phyloP scores from a whole-genome alignment of 2,888 invertebrate species.

The Caenorhabditis parvicauda region DNA sequence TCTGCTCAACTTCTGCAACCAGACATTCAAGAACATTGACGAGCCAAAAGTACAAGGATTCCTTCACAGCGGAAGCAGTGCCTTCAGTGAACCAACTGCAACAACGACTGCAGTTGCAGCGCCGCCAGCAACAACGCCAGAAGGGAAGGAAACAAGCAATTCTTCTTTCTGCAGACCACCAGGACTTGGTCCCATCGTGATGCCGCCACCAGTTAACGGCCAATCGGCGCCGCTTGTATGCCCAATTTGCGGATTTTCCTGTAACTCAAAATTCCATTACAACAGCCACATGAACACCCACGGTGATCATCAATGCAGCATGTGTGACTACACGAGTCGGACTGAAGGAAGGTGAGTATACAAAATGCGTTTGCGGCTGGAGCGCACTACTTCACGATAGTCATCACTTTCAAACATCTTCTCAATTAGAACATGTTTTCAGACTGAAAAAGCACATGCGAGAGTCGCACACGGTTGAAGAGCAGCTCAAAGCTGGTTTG shows the following conservation, averaged over 20 bases:
- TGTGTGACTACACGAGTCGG: slow-evolving; percentile 68
- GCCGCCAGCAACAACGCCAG: not conserved
- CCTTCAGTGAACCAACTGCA: slow-evolving; percentile 20
- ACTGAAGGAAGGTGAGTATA: slow-evolving; percentile 43
- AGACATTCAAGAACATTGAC: slow-evolving; percentile 18
- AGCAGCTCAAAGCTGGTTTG: slow-evolving; percentile 60
- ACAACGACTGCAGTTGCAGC: not conserved
- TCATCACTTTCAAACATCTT: too few species aligned
- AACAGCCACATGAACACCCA: slow-evolving; percentile 69
- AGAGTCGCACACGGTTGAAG: slow-evolving; percentile 66
- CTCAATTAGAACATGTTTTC: too few species aligned
- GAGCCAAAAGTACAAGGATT: slow-evolving; percentile 10
- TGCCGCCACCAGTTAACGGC: slow-evolving; percentile 33
- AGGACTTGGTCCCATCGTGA: slow-evolving; percentile 39
- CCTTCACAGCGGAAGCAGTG: slow-evolving; percentile 11
- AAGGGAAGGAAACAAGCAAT: slow-evolving; percentile 7
- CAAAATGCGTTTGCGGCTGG: not conserved
- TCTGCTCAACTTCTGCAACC: slow-evolving; percentile 30
- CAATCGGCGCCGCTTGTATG: slow-evolving; percentile 53
- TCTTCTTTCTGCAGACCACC: slow-evolving; percentile 49
- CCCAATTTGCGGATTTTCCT: slow-evolving; percentile 65
- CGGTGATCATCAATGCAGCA: slow-evolving; percentile 68
- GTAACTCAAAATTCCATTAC: slow-evolving; percentile 65
- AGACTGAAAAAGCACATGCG: slow-evolving; percentile 68
- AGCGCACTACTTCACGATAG: not conserved